Percentiles rank a stretch among this genome's conserved stretches.
Conservation (phyloP, 2,888 invertebrate genomes). For the Augiades crinisus region DNA sequence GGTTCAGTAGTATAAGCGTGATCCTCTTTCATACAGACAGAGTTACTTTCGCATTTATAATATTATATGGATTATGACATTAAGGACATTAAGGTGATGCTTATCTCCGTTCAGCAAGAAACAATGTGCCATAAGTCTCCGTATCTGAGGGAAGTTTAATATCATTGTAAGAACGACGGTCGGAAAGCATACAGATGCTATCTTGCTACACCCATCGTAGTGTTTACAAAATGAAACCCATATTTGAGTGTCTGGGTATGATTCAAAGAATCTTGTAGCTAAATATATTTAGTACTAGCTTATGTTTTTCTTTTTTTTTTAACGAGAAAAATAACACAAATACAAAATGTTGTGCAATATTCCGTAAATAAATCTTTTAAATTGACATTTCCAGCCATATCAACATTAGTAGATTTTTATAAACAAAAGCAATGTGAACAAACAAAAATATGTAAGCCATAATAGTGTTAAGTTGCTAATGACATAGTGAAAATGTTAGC, state of each 20-base stretch:
- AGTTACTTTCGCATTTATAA: conserved; percentile 31
- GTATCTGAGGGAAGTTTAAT: conserved; percentile 44
- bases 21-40: no score
- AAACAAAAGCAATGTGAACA: conserved; percentile 29
- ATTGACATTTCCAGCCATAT: conserved; percentile 43
- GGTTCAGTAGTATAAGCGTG: conserved; percentile 18
- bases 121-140: conserved; percentile 45
- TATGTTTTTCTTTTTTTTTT: no score
- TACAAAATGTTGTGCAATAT: no score
- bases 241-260: no score
- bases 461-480: conserved; percentile 54
- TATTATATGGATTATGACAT: conserved; percentile 30
- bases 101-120: conserved; percentile 39
- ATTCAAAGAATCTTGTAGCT: no score
- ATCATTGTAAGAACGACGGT: conserved; percentile 35
- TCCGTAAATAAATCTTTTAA: no score
- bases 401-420: conserved; percentile 15
- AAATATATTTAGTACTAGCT: no score
- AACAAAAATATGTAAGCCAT: conserved; percentile 60
- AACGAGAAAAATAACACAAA: no score
- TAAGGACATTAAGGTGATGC: conserved; percentile 38
- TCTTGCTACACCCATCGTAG: background rate
- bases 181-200: conserved; percentile 27
- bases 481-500: conserved; percentile 82
- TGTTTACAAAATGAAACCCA: background rate